Evolutionary conservation across 1,140 invertebrate genomes (phyloP).

Genomic region (Dinoponera quadriceps): DNA sequence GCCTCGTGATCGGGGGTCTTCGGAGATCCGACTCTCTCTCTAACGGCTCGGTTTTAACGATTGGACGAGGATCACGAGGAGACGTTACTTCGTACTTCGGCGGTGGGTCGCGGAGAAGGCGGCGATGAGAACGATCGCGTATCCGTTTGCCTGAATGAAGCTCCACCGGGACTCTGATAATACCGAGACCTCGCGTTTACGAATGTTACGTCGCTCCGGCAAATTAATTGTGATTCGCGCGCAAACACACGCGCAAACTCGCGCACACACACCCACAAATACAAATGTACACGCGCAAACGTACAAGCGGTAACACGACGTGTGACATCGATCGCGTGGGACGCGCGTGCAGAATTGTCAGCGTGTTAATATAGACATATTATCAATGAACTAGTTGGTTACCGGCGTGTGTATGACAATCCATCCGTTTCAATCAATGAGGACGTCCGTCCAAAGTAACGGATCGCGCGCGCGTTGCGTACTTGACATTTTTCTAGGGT

Average conservation of each 20-base stretch:
- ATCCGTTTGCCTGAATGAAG: background rate
- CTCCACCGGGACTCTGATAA: constrained; percentile 20
- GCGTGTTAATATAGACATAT: constrained; percentile 27
- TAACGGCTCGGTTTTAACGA: too few relatives aligned
- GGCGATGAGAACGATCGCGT: background rate
- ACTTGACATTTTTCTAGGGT: constrained; percentile 57
- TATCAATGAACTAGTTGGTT: constrained; percentile 51
- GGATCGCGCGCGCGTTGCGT: constrained; percentile 30
- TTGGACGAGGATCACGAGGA: too few relatives aligned
- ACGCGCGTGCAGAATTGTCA: background rate
- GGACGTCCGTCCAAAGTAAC: constrained; percentile 49
- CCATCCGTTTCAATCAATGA: constrained; percentile 49
- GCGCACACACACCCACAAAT: background rate
- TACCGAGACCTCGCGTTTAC: background rate
- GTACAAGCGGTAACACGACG: too few relatives aligned
- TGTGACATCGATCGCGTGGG: constrained; percentile 17
- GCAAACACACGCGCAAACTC: too few relatives aligned
- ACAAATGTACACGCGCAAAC: too few relatives aligned
- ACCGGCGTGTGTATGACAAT: constrained; percentile 37
- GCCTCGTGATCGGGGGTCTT: too few relatives aligned
- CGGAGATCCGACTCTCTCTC: too few relatives aligned
- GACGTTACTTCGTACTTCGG: too few relatives aligned
- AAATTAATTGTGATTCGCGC: constrained; percentile 27
- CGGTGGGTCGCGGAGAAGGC: background rate
- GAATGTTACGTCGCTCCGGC: background rate